phyloP scores from a whole-genome alignment of 1,140 invertebrate genomes.

The Pseudobourletiella spinata region DNA sequence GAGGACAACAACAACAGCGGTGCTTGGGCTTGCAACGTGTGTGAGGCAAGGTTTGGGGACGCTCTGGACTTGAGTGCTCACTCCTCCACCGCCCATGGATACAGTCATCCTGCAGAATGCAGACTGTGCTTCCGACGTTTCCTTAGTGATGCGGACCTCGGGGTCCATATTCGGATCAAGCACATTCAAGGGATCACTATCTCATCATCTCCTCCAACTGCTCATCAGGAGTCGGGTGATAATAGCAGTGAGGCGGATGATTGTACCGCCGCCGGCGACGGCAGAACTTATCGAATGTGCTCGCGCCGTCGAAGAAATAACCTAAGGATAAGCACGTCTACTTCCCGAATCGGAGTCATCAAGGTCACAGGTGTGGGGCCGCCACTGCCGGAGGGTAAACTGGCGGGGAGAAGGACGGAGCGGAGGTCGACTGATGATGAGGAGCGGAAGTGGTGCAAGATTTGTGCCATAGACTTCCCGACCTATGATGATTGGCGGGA shows the following conservation, averaged over 20 bases:
- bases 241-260: not conserved
- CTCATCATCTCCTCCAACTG: not conserved
- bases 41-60: not conserved
- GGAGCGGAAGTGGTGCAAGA: not conserved
- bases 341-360: not conserved
- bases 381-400: not conserved
- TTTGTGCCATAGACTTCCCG: conserved; percentile 8
- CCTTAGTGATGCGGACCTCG: conserved; percentile 4
- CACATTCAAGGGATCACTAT: conserved; percentile 1
- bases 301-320: not conserved
- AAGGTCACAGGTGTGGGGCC: not conserved
- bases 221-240: too few species aligned
- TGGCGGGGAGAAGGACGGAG: not conserved
- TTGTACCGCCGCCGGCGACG: not conserved
- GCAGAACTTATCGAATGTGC: not conserved
- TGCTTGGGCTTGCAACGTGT: not conserved
- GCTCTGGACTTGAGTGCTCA: not conserved
- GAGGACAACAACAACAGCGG: not conserved
- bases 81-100: not conserved
- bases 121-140: conserved; percentile 14
- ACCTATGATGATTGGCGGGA: conserved; percentile 13
- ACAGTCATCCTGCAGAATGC: conserved; percentile 9
- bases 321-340: not conserved
- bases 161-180: conserved; percentile 3
- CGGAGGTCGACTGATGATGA: not conserved